These are phyloP conservation scores for Balaeniceps rex DNA, from an alignment of 2,113 vertebrate species.

Conservation along the genomic window DNA sequence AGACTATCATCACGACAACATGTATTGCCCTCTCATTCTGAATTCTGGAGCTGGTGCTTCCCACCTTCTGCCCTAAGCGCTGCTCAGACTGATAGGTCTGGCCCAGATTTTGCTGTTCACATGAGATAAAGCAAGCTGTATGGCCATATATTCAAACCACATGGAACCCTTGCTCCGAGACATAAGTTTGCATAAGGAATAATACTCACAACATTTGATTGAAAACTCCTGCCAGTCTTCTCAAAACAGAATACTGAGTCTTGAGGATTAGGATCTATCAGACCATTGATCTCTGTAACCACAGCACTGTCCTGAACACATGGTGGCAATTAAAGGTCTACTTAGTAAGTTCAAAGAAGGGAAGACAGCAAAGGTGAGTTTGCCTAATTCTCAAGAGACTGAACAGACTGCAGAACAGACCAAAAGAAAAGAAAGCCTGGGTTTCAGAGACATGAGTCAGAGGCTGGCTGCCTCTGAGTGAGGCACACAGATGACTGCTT, in stretches of 20 bases:
- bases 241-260: neutral
- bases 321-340: neutral
- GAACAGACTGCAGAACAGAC: neutral
- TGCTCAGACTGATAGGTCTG: neutral
- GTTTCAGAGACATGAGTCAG: neutral
- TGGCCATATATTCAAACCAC: neutral
- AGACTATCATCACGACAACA: neutral
- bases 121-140: neutral
- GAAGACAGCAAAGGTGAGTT: neutral
- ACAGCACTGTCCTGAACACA: neutral
- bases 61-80: neutral
- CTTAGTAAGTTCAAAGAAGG: neutral
- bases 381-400: neutral
- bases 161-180: neutral
- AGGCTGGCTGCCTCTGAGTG: neutral
- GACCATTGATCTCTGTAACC: neutral
- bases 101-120: neutral
- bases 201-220: neutral
- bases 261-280: neutral
- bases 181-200: neutral
- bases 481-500: neutral
- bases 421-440: neutral
- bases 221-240: neutral
- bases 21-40: neutral
- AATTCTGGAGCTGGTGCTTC: neutral